Percentiles rank a stretch among this genome's conserved stretches.
These are phyloP conservation scores for Lasiurus borealis DNA, from an alignment of 2,113 vertebrate species.

Conservation along the genomic window DNA sequence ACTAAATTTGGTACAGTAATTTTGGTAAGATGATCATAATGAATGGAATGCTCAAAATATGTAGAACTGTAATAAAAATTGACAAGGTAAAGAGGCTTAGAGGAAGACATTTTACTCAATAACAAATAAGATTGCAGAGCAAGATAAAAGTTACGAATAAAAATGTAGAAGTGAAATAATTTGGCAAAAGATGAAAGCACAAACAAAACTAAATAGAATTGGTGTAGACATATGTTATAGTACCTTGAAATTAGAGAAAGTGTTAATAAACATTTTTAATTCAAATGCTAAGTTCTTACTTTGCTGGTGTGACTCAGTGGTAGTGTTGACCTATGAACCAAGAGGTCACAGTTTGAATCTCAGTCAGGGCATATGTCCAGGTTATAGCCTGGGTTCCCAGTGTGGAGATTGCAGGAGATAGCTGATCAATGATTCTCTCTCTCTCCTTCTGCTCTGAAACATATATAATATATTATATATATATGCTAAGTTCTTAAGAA, in stretches of 20 bases:
- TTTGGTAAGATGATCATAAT: not conserved
- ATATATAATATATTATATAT: too few relatives aligned
- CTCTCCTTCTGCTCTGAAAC: too few relatives aligned
- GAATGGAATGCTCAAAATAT: not conserved
- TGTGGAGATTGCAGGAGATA: too few relatives aligned
- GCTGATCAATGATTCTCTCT: too few relatives aligned
- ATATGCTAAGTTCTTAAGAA: not conserved
- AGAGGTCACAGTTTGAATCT: too few relatives aligned
- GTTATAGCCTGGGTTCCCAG: too few relatives aligned
- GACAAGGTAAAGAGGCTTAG: not conserved
- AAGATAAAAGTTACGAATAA: conserved; percentile 61
- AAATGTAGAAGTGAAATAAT: conserved; percentile 20
- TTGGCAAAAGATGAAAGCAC: conserved; percentile 53
- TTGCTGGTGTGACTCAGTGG: too few relatives aligned
- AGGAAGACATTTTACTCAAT: not conserved
- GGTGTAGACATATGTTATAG: not conserved
- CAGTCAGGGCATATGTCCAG: too few relatives aligned
- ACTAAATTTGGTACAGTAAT: not conserved
- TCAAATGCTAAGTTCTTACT: not conserved
- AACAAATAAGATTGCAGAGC: conserved; percentile 34
- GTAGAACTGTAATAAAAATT: conserved; percentile 1
- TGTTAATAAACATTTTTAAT: not conserved
- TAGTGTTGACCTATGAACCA: too few relatives aligned
- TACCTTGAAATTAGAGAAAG: not conserved
- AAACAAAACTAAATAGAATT: conserved; percentile 27